Evolutionary conservation across 2,888 invertebrate species (phyloP).

Genomic region (Drosophila macrospina): DNA sequence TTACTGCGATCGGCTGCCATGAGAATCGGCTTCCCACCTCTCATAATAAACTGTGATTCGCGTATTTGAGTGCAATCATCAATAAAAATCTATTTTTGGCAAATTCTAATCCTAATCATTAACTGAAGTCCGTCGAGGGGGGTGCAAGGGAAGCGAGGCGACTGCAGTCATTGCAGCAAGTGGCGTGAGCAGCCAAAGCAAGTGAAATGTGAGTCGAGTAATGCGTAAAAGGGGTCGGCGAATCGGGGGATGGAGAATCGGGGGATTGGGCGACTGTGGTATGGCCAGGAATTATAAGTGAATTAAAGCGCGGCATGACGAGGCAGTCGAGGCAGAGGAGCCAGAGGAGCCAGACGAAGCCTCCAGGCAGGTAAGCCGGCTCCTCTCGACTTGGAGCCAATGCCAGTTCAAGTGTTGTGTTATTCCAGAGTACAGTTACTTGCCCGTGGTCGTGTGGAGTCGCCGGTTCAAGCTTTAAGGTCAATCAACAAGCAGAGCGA

Average conservation of each 20-base stretch:
- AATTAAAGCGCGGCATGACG: conserved; percentile 60
- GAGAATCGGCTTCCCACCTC: not conserved
- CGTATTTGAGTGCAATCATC: too few species aligned
- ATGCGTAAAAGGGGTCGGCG: conserved; percentile 31
- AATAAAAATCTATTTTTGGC: too few species aligned
- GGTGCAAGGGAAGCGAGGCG: not conserved
- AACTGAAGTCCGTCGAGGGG: too few species aligned
- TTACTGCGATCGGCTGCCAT: not conserved
- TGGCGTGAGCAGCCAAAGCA: conserved; percentile 40
- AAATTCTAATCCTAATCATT: too few species aligned
- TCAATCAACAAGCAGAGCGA: conserved; percentile 60
- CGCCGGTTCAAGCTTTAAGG: conserved; percentile 68
- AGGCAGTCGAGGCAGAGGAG: not conserved
- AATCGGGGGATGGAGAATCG: not conserved
- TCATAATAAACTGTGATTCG: not conserved
- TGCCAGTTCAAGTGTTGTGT: conserved; percentile 33
- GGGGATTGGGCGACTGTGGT: not conserved
- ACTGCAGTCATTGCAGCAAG: conserved; percentile 11
- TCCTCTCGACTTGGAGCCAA: conserved; percentile 16
- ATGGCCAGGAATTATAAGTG: conserved; percentile 62
- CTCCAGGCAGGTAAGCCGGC: conserved; percentile 24
- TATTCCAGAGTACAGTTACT: conserved; percentile 62
- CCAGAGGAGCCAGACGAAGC: conserved; percentile 2
- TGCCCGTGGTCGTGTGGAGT: conserved; percentile 45
- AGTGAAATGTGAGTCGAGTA: conserved; percentile 70